Base-by-base conservation (phyloP, 2,888 invertebrate species). In the Anthoptus insignis region DNA sequence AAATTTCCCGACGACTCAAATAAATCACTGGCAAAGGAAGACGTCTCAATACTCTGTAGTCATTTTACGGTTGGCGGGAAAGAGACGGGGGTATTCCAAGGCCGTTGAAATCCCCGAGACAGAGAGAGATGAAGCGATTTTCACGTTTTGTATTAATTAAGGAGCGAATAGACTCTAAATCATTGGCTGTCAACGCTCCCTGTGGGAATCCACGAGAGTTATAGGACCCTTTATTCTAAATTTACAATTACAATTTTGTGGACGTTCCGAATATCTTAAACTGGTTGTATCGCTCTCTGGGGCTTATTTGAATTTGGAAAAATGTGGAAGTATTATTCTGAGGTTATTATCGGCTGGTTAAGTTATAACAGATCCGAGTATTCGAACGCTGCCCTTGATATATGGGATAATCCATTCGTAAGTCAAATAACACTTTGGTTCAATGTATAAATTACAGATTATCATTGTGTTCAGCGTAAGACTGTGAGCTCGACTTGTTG, bases 191-290 rank as follows among this genome's bases (percentile, higher is more conserved):
- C 92, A 82, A 84, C 91, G 91, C 87, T 80, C 92, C 88, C 92
- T 88, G 91, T 91, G 91, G 92, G 92, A 91, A 91, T 87, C 84
- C 87, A 78, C 79, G 86, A 92, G 92, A 93, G 87, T 91, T 93
- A 93, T 93, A 85, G 83, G 85, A 81, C 81, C 85, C 89, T 90
- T 89, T 91, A 91, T 93, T 91, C 91, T 92, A 92, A 91, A 91
- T 92, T 92, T 91, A 89, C 91, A 91, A 90, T 91, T 92, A 91
- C 88, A 88, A 87, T 89, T 89, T 86, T 82, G 90, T 88, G 83
- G 88, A 88, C 82, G 85, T 81, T 85, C 83, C 79, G 86, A 88
- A 91, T 91, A 83, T 86, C 88, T 90, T 84, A 83, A 84, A 87
- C 77, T 78, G 75, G 73, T 73, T 76, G 80, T 86, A 89, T 87